Evolutionary conservation across 2,797 vertebrate species (phyloP).

Genomic region (Melanogrammus aeglefinus): DNA sequence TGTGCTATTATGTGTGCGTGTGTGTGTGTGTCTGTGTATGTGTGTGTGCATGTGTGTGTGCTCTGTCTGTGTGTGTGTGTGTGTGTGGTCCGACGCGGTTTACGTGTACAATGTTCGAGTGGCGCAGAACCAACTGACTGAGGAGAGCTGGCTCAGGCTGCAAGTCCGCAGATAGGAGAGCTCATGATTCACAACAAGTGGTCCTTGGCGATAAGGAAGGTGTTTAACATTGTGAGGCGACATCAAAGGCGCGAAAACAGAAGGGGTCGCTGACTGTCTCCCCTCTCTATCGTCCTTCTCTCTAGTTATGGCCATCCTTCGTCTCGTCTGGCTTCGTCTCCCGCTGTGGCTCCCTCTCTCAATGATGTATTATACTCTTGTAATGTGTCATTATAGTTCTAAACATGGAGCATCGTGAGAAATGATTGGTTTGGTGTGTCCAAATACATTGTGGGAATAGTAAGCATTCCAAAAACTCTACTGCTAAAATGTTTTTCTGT

Average conservation of each 20-base stretch:
- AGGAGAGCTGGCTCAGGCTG: slow-evolving; percentile 30
- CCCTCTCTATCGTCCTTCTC: slow-evolving; percentile 26
- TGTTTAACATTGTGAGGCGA: slow-evolving; percentile 46
- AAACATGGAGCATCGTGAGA: not conserved
- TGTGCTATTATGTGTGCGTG: no score
- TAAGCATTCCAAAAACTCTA: no score
- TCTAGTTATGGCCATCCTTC: not conserved
- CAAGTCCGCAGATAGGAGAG: slow-evolving; percentile 24
- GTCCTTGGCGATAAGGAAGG: slow-evolving; percentile 40
- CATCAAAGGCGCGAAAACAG: slow-evolving; percentile 44
- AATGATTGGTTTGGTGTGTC: not conserved
- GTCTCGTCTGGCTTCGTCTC: no score
- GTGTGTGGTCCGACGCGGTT: slow-evolving; percentile 29
- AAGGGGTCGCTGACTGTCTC: slow-evolving; percentile 26
- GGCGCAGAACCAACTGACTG: slow-evolving; percentile 34
- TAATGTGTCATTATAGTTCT: no score
- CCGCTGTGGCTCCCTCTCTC: no score
- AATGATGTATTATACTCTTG: no score
- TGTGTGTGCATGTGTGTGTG: not conserved
- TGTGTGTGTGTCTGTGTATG: not conserved
- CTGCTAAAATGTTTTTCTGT: no score
- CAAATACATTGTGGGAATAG: no score
- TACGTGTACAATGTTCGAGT: slow-evolving; percentile 32
- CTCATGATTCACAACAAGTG: slow-evolving; percentile 60
- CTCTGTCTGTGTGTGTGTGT: not conserved